A percentile compares a stretch with the other conserved stretches of the same genome.
These are phyloP conservation scores for Danio rerio DNA, from an alignment of 2,113 vertebrate species.

Conservation along the genomic window GRCz12tu NC_133180.1:19812001-19812500, in stretches of 20 bases:
- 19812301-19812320: slow-evolving; percentile 19
- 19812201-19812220: slow-evolving; percentile 19
- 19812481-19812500: slow-evolving; percentile 48
- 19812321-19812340: slow-evolving; percentile 14
- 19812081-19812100: neutral
- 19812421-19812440: slow-evolving; percentile 45
- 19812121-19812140: neutral
- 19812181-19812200: slow-evolving; percentile 52
- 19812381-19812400: slow-evolving; percentile 17
- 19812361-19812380: slow-evolving; percentile 40
- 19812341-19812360: slow-evolving; percentile 26
- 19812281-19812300: neutral
- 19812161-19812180: neutral
- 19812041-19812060: too few species aligned
- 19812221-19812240: neutral
- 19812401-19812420: slow-evolving; percentile 11
- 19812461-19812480: slow-evolving; percentile 46
- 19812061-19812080: neutral
- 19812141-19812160: slow-evolving; percentile 37
- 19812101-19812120: neutral
- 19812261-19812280: slow-evolving; percentile 1
- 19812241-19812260: slow-evolving; percentile 9
- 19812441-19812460: slow-evolving; percentile 48
- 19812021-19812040: too few species aligned
- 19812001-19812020: too few species aligned